These are phyloP conservation scores for Catajapyx aquilonaris DNA, from an alignment of 1,140 invertebrate genomes.

Conservation along the genomic window DNA sequence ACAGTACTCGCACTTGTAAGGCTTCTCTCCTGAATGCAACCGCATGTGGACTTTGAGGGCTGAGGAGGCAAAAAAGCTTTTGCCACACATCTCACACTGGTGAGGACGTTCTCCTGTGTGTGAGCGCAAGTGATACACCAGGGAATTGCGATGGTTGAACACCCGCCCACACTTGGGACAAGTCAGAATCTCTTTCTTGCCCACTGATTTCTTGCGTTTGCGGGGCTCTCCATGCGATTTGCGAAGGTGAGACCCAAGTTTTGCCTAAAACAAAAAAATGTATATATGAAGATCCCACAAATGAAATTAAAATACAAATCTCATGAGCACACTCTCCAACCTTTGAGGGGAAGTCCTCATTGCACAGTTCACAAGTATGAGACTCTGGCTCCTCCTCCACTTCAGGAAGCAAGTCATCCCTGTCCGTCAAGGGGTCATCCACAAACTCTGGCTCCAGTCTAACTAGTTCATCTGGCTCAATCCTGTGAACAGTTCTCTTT, in stretches of 20 bases:
- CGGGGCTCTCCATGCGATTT: conserved; percentile 6
- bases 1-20: conserved; percentile 57
- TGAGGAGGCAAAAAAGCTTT: conserved; percentile 54
- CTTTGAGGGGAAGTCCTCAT: conserved; percentile 15
- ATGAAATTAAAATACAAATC: no score
- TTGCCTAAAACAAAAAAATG: no score
- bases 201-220: conserved; percentile 11
- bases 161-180: conserved; percentile 48
- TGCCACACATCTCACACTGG: conserved; percentile 58
- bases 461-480: no score
- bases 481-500: not conserved
- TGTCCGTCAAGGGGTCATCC: conserved; percentile 6
- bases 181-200: conserved; percentile 18
- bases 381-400: conserved; percentile 16
- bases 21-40: conserved; percentile 53
- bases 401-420: conserved; percentile 3
- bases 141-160: conserved; percentile 60
- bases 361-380: conserved; percentile 17
- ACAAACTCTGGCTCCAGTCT: conserved; percentile 1
- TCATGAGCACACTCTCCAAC: no score
- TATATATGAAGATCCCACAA: no score
- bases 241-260: conserved; percentile 3
- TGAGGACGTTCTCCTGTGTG: conserved; percentile 55
- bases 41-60: conserved; percentile 54
- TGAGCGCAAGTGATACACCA: conserved; percentile 60